Evolutionary conservation across 2,888 invertebrate species (phyloP), one percentile per base, ranked within the genome.

Genomic region (Autographa pulchrina): DNA sequence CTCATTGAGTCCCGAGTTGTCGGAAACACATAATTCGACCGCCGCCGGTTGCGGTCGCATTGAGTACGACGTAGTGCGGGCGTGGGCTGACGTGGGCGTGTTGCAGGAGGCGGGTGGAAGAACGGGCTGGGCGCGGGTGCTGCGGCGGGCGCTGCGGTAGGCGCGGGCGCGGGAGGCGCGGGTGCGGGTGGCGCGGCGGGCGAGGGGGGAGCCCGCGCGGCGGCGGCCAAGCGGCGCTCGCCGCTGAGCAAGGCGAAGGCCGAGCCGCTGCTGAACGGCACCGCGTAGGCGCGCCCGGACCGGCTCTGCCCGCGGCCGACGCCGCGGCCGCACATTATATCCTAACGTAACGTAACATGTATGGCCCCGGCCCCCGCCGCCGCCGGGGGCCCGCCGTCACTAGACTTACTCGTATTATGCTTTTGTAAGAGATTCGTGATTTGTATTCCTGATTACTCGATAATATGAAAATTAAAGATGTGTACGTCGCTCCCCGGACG

Each of bases 191-290:
- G 67, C 54, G 77, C 70, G 71, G 77, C 70, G 71, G 77, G 59
- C 63, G 75, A 43, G 75, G 79, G 66, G 75, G 79, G 66, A 25
- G 74, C 62, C 62, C 64, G 52, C 16, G 80, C 64, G 67, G 71
- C 73, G 91, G 89, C 85, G 87, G 88, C 68, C 89, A 91, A 92
- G 90, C 90, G 90, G 62, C 91, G 93, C 85, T 90, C 91, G 77
- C 88, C 88, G 80, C 96, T 95, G 87, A 92, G 93, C 88, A 96
- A 96, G 93, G 94, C 96, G 84, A 96, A 97, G 90, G 77, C 86
- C 83, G 97, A 97, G 93, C 94, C 97, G 90, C 95, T 97, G 92
- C 96, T 97, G 83, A 97, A 97, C 93, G 97, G 97, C 94, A 96
- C 97, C 83, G 96, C 96, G 92, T 96, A 96, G 91, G 41, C 58